Percentiles rank a stretch among this genome's conserved stretches.
Evolutionary conservation across 2,113 vertebrate genomes (phyloP).

Genomic region (Silurus glanis): DNA sequence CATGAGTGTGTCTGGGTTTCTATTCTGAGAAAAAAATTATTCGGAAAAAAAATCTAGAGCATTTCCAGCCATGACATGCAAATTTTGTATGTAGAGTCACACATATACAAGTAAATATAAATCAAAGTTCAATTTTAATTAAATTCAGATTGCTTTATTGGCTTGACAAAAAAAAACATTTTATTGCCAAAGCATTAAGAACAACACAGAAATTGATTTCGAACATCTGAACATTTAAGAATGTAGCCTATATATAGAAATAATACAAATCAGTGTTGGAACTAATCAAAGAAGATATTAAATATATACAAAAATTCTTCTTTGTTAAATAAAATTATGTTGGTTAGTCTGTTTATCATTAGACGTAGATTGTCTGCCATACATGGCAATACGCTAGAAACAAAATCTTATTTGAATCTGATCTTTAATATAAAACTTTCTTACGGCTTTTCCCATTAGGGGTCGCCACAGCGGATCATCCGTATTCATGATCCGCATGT

Average conservation of each 20-base stretch:
- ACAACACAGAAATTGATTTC: too few relatives aligned
- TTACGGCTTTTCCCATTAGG: too few relatives aligned
- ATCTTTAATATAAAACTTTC: neutral
- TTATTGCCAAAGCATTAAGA: too few relatives aligned
- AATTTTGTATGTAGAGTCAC: neutral
- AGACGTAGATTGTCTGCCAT: neutral
- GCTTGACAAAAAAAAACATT: too few relatives aligned
- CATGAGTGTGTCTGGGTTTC: neutral
- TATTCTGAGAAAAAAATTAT: too few relatives aligned
- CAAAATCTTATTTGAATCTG: neutral
- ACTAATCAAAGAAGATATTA: neutral
- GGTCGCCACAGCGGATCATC: too few relatives aligned
- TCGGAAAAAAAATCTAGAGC: neutral
- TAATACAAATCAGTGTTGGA: too few relatives aligned
- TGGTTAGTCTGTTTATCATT: neutral
- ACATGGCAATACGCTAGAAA: neutral
- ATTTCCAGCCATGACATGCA: neutral
- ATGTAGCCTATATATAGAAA: too few relatives aligned
- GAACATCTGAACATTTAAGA: too few relatives aligned
- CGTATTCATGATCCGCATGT: too few relatives aligned
- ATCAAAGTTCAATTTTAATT: too few relatives aligned
- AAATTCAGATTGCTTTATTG: too few relatives aligned
- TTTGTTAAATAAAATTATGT: neutral
- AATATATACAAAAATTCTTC: neutral
- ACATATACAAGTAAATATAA: neutral